Evolutionary conservation across 2,888 invertebrate species (phyloP), one percentile per base, ranked within the genome.

Genomic region (Tipula unca): DNA sequence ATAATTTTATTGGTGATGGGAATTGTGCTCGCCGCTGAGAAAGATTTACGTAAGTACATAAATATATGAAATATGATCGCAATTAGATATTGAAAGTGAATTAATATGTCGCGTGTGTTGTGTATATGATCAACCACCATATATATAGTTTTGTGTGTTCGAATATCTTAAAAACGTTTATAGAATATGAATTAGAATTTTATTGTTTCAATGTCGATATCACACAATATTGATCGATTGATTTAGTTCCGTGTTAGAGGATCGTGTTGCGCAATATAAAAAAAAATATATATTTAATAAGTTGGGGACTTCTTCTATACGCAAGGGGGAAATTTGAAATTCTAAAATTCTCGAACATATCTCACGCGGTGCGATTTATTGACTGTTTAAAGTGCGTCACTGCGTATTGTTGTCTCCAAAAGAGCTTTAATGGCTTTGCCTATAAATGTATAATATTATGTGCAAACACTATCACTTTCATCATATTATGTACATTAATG

Each of bases 21-120:
- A 25, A 69, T 69, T 14, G 13, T 69, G 3, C 39, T 85, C 8
- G 85, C 54, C 25, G 82, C 54, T 20, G 86, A 69, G 20, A 85
- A 25, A 84, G 84, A 86, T 69, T 86, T 86, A 84, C 86, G 86
- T 86, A 86, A 85, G 69, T 69, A 10, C 20, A 48, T n/a, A 3
- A 1, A 48, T 6, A 32, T 32, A 32, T 32, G 32, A 3, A 32
- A 32, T 32, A 5, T 42, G 2, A n/a, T 39, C 8, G 6, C 6
- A 4, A 35, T 35, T 6, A 35, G 3, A 39, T 10, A 13, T 39
- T 39, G 13, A 39, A 39, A 39, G 39, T 39, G 39, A 39, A 39
- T 39, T 39, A 39, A 39, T 39, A 13, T 39, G 39, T 39, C 13
- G 39, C 13, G 39, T 39, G 39, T 35, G 39, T 39, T 39, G n/a